Conservation (phyloP, 2,113 vertebrate genomes). For the Orcinus orca region DNA sequence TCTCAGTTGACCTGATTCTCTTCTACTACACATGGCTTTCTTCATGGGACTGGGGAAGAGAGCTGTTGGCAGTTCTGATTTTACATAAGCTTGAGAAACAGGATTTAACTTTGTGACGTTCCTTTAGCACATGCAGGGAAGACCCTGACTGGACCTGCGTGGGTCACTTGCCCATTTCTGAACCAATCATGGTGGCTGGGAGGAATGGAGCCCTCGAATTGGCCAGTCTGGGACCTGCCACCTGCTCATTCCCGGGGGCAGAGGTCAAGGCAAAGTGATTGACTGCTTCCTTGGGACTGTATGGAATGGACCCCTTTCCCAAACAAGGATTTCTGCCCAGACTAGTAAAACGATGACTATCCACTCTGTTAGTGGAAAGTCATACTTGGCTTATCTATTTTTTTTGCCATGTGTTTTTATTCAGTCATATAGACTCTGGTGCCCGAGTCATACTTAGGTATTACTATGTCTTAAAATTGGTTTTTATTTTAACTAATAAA, state of each 20-base stretch:
- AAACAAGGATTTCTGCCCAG: not conserved
- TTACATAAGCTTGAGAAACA: not conserved
- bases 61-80: not conserved
- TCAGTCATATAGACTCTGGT: not conserved
- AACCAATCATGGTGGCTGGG: not conserved
- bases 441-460: conserved; percentile 14
- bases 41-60: not conserved
- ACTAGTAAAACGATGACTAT: not conserved
- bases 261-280: not conserved
- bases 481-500: not conserved
- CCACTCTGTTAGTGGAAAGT: not conserved
- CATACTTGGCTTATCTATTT: not conserved
- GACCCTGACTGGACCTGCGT: not conserved
- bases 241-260: not conserved
- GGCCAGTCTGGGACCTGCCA: not conserved
- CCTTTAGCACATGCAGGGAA: not conserved
- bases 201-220: not conserved
- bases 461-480: not conserved
- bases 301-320: not conserved
- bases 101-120: not conserved
- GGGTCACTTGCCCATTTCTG: not conserved
- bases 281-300: not conserved
- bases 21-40: not conserved
- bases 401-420: not conserved
- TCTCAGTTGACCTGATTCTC: not conserved